Base-by-base conservation (phyloP, 2,888 invertebrate species). In the Caenorhabditis parvicauda region DNA sequence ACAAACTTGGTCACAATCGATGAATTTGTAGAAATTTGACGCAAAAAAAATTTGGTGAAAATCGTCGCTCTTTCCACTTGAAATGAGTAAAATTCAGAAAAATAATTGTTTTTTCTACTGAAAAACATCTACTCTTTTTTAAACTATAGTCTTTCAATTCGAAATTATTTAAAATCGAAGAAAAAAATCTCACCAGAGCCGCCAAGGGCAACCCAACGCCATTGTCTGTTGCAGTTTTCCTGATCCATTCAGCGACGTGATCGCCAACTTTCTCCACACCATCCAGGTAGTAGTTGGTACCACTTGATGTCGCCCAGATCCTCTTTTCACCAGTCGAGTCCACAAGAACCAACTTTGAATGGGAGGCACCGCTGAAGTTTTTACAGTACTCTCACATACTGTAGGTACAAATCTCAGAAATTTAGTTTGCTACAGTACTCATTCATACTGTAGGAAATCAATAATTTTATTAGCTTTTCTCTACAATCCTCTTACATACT, bases 341-440 rank as follows among this genome's bases (percentile, higher is more conserved):
- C 37, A 77, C 48, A 17, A 79, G 60, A 14, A 70, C 67, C 19
- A 75, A 37, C 19, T 67, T 64, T 24, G 75, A 76, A n/a, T 55
- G 54, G 0, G 78, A 74, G 9, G 67, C 79, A 9, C 79, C 79
- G 3, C 78, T 76, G 29, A 45, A n/a, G n/a, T n/a, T n/a, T n/a
- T n/a, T n/a, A n/a, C n/a, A n/a, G n/a, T n/a, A n/a, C n/a, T n/a
- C n/a, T n/a, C n/a, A n/a, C n/a, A n/a, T n/a, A n/a, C n/a, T n/a
- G n/a, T n/a, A n/a, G n/a, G n/a, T n/a, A n/a, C n/a, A n/a, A n/a
- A n/a, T n/a, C n/a, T n/a, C n/a, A n/a, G n/a, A n/a, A n/a, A n/a
- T n/a, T n/a, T n/a, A n/a, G n/a, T n/a, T n/a, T n/a, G n/a, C n/a
- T n/a, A n/a, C n/a, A n/a, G n/a, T n/a, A n/a, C n/a, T n/a, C n/a